Conservation (phyloP, 2,888 invertebrate genomes). For the Volucella inflata region DNA sequence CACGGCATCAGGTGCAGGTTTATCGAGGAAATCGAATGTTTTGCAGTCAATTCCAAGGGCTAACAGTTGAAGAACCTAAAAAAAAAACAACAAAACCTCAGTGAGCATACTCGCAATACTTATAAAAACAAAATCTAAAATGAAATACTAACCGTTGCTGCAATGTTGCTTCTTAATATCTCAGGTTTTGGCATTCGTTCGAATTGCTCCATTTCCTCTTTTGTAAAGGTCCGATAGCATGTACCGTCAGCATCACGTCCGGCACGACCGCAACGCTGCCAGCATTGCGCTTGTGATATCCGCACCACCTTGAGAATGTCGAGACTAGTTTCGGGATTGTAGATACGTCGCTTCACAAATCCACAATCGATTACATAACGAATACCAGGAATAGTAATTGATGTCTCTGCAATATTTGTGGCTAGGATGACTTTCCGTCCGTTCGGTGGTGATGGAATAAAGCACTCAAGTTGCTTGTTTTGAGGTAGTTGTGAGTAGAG, state of each 20-base stretch:
- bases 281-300: constrained; percentile 95
- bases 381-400: constrained; percentile 96
- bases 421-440: constrained; percentile 96
- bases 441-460: constrained; percentile 89
- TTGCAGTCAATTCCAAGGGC: constrained; percentile 92
- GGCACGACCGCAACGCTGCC: constrained; percentile 96
- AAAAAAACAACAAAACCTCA: constrained; percentile 83
- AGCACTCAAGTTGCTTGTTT: constrained; percentile 93
- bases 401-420: constrained; percentile 99
- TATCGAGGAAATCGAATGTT: constrained; percentile 95
- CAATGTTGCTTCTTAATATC: constrained; percentile 89
- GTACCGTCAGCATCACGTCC: constrained; percentile 93
- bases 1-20: constrained; percentile 90
- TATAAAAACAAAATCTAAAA: background rate
- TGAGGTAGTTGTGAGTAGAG: constrained; percentile 96
- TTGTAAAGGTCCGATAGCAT: constrained; percentile 95
- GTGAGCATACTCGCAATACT: background rate
- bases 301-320: constrained; percentile 92
- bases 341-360: constrained; percentile 94
- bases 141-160: constrained; percentile 79
- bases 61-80: constrained; percentile 92
- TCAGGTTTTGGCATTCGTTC: constrained; percentile 92
- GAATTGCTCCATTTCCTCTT: constrained; percentile 89
- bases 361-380: constrained; percentile 96
- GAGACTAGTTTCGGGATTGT: constrained; percentile 91